Base-by-base conservation (phyloP, 23 tunicate genomes). In the Halocynthia roretzi region DNA sequence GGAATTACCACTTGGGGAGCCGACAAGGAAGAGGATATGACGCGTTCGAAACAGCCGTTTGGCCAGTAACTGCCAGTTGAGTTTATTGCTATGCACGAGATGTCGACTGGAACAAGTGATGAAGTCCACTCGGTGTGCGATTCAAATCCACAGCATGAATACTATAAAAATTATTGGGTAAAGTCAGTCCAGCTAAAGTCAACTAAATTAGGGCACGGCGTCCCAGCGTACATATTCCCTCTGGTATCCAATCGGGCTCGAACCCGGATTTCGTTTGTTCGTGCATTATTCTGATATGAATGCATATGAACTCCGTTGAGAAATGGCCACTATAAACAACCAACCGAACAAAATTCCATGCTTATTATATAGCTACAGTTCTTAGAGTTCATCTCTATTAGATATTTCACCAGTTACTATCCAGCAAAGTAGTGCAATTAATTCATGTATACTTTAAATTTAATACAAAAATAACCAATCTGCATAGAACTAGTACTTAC, bases 141-240 rank as follows among this genome's bases (percentile, higher is more conserved):
- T 49, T 71, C 76, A 2, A 71, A 71, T 22, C 76, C 76, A 15
- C 76, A 71, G 50, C 76, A 71, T 9, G 23, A 71, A 54, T 44
- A 71, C 76, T 71, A 54, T 44, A 31, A 4, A 31, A 31, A 31
- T 31, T 31, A 31, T 31, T 31, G 1, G 44, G 44, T 31, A 31
- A 31, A 31, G 4, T 31, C 4, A 31, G 44, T 31, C 44, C 1
- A 31, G 4, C 2, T 4, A 31, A 4, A 31, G 44, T 1, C 44
- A n/a, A n/a, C n/a, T n/a, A n/a, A n/a, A n/a, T n/a, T n/a, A n/a
- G n/a, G n/a, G n/a, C n/a, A n/a, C n/a, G n/a, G n/a, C n/a, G n/a
- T n/a, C n/a, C n/a, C n/a, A n/a, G n/a, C n/a, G n/a, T n/a, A n/a
- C n/a, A n/a, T n/a, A n/a, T n/a, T n/a, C 17, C 64, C n/a, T 60